Percentiles rank a stretch among this genome's conserved stretches.
Evolutionary conservation across 2,888 invertebrate genomes (phyloP).

Genomic region (Pyralis farinalis): DNA sequence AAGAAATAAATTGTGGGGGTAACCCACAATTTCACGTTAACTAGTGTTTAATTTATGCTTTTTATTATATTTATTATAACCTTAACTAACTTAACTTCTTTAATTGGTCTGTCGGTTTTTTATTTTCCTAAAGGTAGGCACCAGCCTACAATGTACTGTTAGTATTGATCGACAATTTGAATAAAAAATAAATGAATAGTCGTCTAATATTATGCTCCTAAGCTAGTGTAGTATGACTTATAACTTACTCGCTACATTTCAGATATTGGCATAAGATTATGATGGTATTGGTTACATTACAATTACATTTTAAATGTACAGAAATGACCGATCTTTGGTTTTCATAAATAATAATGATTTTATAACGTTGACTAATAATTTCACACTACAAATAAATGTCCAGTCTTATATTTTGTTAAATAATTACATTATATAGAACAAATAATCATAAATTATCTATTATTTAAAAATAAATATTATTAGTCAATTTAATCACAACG

Average conservation of each 20-base stretch:
- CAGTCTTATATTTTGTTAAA: constrained; percentile 11
- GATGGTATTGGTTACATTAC: neutral
- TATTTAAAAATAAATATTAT: neutral
- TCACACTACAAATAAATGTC: constrained; percentile 5
- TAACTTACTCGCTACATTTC: neutral
- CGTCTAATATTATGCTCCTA: neutral
- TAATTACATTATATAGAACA: neutral
- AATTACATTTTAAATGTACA: neutral
- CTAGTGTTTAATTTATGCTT: too few relatives aligned
- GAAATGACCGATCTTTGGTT: constrained; percentile 21
- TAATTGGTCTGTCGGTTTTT: too few relatives aligned
- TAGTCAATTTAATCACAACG: neutral
- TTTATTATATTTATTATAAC: too few relatives aligned
- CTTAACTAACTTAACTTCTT: too few relatives aligned
- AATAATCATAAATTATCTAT: neutral
- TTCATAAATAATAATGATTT: constrained; percentile 10
- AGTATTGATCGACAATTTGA: neutral
- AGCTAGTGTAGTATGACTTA: neutral
- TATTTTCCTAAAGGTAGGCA: too few relatives aligned
- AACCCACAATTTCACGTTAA: too few relatives aligned
- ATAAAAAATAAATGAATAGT: neutral
- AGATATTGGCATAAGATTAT: neutral
- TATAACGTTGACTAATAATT: constrained; percentile 10
- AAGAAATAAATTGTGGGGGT: too few relatives aligned
- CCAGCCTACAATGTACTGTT: too few relatives aligned